Percentiles rank a stretch among this genome's conserved stretches.
phyloP scores from a whole-genome alignment of 92 coral and sea anemone species.

The Anthopleura xanthogrammica region DNA sequence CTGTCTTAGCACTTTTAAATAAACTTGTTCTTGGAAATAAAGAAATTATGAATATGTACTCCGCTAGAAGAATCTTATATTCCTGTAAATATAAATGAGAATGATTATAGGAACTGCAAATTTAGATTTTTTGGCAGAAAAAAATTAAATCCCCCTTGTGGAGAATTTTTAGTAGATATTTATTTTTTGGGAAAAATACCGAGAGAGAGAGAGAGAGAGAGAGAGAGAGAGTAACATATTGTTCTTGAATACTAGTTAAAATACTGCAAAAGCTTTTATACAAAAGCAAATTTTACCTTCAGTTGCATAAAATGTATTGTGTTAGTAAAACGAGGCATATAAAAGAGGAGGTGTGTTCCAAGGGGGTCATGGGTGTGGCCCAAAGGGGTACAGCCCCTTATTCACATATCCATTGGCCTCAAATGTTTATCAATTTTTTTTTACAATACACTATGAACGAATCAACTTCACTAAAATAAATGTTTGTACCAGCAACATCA shows the following conservation, averaged over 20 bases:
- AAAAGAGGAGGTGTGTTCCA: too few relatives aligned
- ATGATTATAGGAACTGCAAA: background rate
- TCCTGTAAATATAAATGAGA: conserved; percentile 1
- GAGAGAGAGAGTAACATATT: background rate
- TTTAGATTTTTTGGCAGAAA: background rate
- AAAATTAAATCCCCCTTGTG: background rate
- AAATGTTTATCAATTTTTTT: too few relatives aligned
- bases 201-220: background rate
- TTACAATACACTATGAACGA: too few relatives aligned
- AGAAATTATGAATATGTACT: background rate
- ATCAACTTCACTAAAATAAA: too few relatives aligned
- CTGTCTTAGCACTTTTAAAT: background rate
- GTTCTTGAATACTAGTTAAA: background rate
- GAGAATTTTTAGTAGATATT: background rate
- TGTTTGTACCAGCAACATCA: too few relatives aligned
- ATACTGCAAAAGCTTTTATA: conserved; percentile 8
- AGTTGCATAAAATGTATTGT: background rate
- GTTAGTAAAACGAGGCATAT: background rate
- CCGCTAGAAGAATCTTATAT: background rate
- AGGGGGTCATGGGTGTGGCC: too few relatives aligned
- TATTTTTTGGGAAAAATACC: too few relatives aligned
- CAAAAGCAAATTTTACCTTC: background rate
- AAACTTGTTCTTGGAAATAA: background rate
- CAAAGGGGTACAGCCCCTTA: too few relatives aligned
- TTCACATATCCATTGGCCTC: too few relatives aligned